Evolutionary conservation across 2,797 vertebrate genomes (phyloP).

Genomic region (Gadopsis bispinosus): DNA sequence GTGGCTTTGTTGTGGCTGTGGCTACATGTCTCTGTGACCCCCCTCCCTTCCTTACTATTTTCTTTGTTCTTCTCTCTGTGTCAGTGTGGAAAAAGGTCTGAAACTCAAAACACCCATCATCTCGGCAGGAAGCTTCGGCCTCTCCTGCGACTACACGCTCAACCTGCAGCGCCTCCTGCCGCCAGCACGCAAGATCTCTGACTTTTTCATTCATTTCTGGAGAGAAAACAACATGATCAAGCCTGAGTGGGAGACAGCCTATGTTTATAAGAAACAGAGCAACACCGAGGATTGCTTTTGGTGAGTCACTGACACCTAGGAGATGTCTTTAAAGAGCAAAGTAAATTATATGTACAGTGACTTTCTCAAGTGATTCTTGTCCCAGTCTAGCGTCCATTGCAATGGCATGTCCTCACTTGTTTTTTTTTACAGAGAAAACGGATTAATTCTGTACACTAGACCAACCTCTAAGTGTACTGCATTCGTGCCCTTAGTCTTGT

Average conservation of each 20-base stretch:
- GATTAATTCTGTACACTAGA: too few relatives aligned
- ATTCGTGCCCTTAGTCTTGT: too few relatives aligned
- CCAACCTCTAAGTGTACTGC: too few relatives aligned
- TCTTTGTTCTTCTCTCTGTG: not conserved
- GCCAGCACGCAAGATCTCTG: conserved; percentile 90
- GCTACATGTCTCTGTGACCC: not conserved
- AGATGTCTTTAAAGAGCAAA: not conserved
- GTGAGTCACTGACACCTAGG: conserved; percentile 77
- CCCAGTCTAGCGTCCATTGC: too few relatives aligned
- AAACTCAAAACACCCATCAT: conserved; percentile 88
- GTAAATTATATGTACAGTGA: not conserved
- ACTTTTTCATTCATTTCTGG: conserved; percentile 92
- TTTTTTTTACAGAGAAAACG: too few relatives aligned
- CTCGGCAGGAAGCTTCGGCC: conserved; percentile 93
- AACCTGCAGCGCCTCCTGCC: conserved; percentile 91
- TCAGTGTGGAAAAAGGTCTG: conserved; percentile 83
- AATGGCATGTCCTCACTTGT: too few relatives aligned
- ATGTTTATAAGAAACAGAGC: conserved; percentile 88
- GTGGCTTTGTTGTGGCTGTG: not conserved
- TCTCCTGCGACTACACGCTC: conserved; percentile 89
- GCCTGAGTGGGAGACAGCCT: conserved; percentile 84
- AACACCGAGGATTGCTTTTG: conserved; percentile 91
- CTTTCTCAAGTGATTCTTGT: not conserved
- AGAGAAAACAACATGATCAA: conserved; percentile 70
- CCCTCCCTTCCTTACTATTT: not conserved